Evolutionary conservation across 2,888 invertebrate genomes (phyloP), one percentile per base, ranked within the genome.

Genomic region (Thereva unica): DNA sequence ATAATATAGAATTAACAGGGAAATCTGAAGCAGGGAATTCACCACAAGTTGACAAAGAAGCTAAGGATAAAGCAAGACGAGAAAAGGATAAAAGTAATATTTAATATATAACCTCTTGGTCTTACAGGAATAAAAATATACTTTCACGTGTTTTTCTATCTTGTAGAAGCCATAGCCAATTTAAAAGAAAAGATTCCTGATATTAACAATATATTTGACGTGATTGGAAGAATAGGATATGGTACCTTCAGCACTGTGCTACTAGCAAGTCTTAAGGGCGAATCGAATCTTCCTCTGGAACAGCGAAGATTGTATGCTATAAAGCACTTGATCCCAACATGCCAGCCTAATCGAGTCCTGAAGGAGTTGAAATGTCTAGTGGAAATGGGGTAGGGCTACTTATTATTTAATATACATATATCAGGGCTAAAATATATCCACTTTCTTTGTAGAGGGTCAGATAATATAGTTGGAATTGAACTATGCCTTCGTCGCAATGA

Each of bases 241-340:
- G 94, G 94, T 12, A 92, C 94, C 2, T 95, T 95, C 76, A 94
- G 94, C 77, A 90, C 90, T 0, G 95, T 95, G 35, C 92, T 90
- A 75, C 80, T 93, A 73, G 94, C 91, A 1, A 87, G 87, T 3
- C 78, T 91, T 63, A 78, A 67, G 50, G n/a, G 56, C 35, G 35
- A 86, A 85, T 76, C 54, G 67, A 72, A 71, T 80, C 73, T 84
- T 68, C 77, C 83, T 1, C 78, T 81, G 1, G 71, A 78, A 5
- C 76, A 82, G 64, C 84, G 84, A 56, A 83, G 86, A 71, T 84
- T 86, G 79, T 93, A 89, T 82, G 95, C 95, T 3, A 85, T 95
- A 67, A 95, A 95, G 77, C 91, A 93, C 81, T 85, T 95, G 56
- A 89, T 93, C 71, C 94, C 94, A 4, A 94, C 93, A 2, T 90